Base-by-base conservation (phyloP, 2,888 invertebrate genomes). In the Himalopsyche japonica region DNA sequence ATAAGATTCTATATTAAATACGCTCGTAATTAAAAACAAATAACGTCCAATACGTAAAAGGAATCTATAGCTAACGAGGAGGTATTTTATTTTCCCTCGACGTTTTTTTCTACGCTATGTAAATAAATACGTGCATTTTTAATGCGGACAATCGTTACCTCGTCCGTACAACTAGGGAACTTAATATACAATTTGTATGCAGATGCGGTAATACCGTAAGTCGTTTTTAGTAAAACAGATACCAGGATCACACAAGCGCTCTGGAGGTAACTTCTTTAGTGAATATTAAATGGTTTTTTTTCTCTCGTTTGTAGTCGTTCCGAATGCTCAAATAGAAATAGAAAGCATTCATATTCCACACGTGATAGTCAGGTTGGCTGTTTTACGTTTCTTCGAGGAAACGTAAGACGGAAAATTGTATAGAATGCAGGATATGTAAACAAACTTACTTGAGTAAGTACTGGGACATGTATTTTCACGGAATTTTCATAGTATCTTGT, bases 161-260 rank as follows among this genome's bases (percentile, higher is more conserved):
- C 81, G 82, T 82, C 15, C 70, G 27, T 30, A 70, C 70, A 70
- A 70, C 27, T 70, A 27, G 70, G 82, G 84, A 86, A 83, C 79
- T 83, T 83, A 84, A 85, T 82, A 83, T 77, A 48, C 84, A 77
- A 85, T 86, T 86, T 82, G 86, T 86, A 86, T 86, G 86, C 83
- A 84, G 84, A 86, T 86, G 81, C 64, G 79, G 76, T 82, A 48
- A 12, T 78, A 84, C 70, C 86, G 82, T 84, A 86, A 84, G 86
- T 86, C 84, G 86, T 86, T 86, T 85, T 86, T 86, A 83, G 82
- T 86, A 81, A 86, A 84, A 84, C 76, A 83, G 86, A 86, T 84
- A 84, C 79, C 81, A 37, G 84, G 82, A 84, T 78, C 78, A 70
- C 78, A 80, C 77, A 47, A 48, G 77, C 70, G 81, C 76, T 57